phyloP scores from a whole-genome alignment of 2,113 vertebrate genomes.

The Clupea harengus region DNA sequence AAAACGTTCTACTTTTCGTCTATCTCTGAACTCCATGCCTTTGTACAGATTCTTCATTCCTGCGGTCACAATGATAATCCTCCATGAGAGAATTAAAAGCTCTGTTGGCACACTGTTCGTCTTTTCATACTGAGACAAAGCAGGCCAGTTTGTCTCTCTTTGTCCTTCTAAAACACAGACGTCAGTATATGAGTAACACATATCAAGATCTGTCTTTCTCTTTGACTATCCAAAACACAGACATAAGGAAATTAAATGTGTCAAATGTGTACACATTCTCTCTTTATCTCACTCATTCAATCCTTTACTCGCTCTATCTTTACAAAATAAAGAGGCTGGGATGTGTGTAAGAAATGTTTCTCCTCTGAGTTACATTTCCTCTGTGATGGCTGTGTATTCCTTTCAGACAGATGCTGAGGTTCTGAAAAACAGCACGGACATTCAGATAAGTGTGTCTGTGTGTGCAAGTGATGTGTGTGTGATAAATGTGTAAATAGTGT shows the following conservation, averaged over 20 bases:
- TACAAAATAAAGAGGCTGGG: not conserved
- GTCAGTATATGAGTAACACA: not conserved
- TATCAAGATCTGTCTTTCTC: not conserved
- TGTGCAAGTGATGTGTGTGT: constrained; percentile 36
- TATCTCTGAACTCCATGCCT: constrained; percentile 32
- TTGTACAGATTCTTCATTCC: constrained; percentile 32
- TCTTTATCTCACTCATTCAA: not conserved
- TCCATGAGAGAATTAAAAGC: not conserved
- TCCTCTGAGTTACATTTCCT: not conserved
- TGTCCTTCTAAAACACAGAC: not conserved
- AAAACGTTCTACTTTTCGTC: constrained; percentile 20
- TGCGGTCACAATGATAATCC: not conserved
- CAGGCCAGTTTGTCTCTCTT: not conserved
- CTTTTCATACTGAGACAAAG: not conserved
- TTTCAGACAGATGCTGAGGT: constrained; percentile 80
- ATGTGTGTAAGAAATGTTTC: not conserved
- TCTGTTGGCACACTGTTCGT: not conserved
- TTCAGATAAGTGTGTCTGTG: not conserved
- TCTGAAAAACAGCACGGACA: constrained; percentile 75
- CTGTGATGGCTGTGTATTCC: constrained; percentile 64
- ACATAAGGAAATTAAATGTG: not conserved
- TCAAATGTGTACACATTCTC: not conserved
- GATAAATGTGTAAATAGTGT: not conserved
- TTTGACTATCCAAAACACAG: not conserved
- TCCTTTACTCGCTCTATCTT: not conserved